Base-by-base conservation (phyloP, 1,140 invertebrate genomes). In the Drosophila nikananu region DNA sequence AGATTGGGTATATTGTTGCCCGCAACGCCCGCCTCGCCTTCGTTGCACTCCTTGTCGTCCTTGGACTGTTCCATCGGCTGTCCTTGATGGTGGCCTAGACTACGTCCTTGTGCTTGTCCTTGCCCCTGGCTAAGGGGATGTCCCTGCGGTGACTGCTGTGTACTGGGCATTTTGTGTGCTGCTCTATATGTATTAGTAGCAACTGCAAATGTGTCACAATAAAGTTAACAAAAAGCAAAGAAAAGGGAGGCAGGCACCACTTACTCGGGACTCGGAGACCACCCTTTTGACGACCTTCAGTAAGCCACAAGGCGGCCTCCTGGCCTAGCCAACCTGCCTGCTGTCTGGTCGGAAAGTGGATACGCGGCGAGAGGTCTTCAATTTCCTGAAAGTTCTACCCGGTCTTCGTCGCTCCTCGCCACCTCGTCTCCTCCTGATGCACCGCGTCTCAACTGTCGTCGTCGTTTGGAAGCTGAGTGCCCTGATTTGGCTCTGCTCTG, bases 1-100 rank as follows among this genome's bases (percentile, higher is more conserved):
- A 97, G 91, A 80, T 96, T 96, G 17, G 96, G 95, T 91, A 97
- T 94, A 41, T 80, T 86, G 17, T 80, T 83, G 17, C 63, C 54
- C 15, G 32, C 54, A 23, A 54, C 51, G 21, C 35, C 19, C 23
- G 25, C 1, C 7, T 65, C 37, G 19, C 30, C 37, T 1, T 30
- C 35, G 19, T 30, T 80, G n/a, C 79, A 63, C 19, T 60, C 46
- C 35, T 73, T 77, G 25, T 83, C 81, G 52, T 67, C 66, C 21
- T 68, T 87, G 15, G 54, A n/a, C 54, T 55, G 52, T 1, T 86
- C 83, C 32, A 60, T 17, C 9, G 17, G 2, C 19, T 58, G 64
- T 32, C 52, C 52, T 42, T 68, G 61, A 6, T 30, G 25, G 5
- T 27, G 61, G n/a, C 30, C 41, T 23, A 46, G 60, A 4, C 41